A percentile compares a stretch with the other conserved stretches of the same genome.
Conservation (phyloP, 2,888 invertebrate species). For the Dyspetes luteomarginatus region DNA sequence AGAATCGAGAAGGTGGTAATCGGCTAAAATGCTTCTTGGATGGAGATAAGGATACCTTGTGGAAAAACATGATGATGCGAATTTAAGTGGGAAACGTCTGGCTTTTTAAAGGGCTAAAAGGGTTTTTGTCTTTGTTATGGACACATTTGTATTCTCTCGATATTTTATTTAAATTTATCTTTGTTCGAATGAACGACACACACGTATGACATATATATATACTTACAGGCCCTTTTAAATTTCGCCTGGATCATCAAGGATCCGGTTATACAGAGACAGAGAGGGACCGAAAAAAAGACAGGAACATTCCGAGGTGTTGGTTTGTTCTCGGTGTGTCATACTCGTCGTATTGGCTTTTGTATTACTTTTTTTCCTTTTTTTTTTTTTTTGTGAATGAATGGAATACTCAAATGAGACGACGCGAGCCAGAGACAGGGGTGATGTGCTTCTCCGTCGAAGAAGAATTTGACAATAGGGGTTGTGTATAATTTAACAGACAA, state of each 20-base stretch:
- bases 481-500: conserved; percentile 61
- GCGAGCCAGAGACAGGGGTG: conserved; percentile 47
- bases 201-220: conserved; percentile 11
- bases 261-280: conserved; percentile 56
- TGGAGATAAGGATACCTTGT: conserved; percentile 19
- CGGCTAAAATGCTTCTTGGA: conserved; percentile 29
- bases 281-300: conserved; percentile 58
- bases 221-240: conserved; percentile 14
- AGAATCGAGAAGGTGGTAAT: conserved; percentile 24
- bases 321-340: conserved; percentile 63
- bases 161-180: conserved; percentile 52
- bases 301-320: conserved; percentile 66
- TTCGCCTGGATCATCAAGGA: conserved; percentile 48
- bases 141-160: conserved; percentile 55
- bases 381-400: conserved; percentile 67
- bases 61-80: conserved; percentile 14
- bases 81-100: conserved; percentile 12
- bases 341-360: conserved; percentile 38
- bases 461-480: conserved; percentile 59
- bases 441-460: conserved; percentile 24
- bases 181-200: conserved; percentile 47
- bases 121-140: conserved; percentile 19
- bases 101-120: conserved; percentile 9
- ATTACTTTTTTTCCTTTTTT: too few relatives aligned
- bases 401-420: conserved; percentile 52